These are phyloP conservation scores for Pygmarrhopalites habei DNA, from an alignment of 1,140 invertebrate species.

Conservation along the genomic window DNA sequence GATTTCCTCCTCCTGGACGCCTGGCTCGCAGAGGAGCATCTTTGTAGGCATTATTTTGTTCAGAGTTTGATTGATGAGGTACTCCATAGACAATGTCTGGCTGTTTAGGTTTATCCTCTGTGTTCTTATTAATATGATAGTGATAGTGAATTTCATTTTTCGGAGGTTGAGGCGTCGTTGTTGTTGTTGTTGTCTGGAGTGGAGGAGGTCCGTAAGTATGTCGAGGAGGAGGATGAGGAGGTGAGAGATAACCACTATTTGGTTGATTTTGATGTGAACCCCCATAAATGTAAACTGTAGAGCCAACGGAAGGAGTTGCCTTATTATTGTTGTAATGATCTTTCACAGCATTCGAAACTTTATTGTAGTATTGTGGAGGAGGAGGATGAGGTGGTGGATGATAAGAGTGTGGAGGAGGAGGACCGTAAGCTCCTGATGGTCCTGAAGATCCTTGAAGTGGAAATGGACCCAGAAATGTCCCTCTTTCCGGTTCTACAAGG, in stretches of 20 bases:
- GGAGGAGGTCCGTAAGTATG: too few relatives aligned
- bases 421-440: neutral
- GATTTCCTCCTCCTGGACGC: too few relatives aligned
- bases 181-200: too few relatives aligned
- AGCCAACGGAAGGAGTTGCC: neutral
- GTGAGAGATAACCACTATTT: too few relatives aligned
- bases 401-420: neutral
- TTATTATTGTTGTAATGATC: too few relatives aligned
- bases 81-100: neutral
- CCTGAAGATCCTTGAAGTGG: neutral
- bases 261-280: too few relatives aligned
- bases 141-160: constrained; percentile 6
- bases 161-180: too few relatives aligned
- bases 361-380: neutral
- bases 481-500: neutral
- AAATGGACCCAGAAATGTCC: neutral
- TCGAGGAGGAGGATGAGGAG: too few relatives aligned
- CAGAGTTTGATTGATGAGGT: neutral
- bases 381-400: neutral
- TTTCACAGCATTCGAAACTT: too few relatives aligned
- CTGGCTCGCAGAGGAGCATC: too few relatives aligned
- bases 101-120: neutral
- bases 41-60: too few relatives aligned
- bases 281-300: too few relatives aligned
- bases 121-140: constrained; percentile 5